Evolutionary conservation across 2,113 vertebrate species (phyloP).

Genomic region (Donacobius atricapilla): DNA sequence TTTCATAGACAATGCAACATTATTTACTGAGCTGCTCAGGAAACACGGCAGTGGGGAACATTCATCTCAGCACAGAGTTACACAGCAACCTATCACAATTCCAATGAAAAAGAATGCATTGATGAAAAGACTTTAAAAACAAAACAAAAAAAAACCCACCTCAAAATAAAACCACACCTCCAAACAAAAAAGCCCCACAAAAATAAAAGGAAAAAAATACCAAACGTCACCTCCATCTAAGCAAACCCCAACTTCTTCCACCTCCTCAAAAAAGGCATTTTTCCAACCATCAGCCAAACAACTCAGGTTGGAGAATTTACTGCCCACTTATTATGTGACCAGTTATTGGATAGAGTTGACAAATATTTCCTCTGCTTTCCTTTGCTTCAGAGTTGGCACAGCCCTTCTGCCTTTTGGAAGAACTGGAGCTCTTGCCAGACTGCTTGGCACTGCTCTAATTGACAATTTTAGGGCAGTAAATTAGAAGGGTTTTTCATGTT

Average conservation of each 20-base stretch:
- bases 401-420: conserved; percentile 48
- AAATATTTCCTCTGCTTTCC: conserved; percentile 39
- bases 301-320: conserved; percentile 17
- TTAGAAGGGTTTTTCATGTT: conserved; percentile 62
- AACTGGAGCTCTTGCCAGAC: conserved; percentile 43
- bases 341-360: conserved; percentile 27
- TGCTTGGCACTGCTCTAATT: conserved; percentile 60
- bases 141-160: neutral
- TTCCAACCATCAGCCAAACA: neutral
- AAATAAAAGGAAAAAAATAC: neutral
- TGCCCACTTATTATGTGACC: conserved; percentile 17
- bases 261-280: neutral
- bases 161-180: neutral
- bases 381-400: conserved; percentile 27
- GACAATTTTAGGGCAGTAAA: conserved; percentile 60
- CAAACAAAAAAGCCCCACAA: neutral
- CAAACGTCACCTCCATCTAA: no score
- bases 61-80: neutral
- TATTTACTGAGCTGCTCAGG: neutral
- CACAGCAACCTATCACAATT: neutral
- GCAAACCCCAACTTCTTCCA: neutral
- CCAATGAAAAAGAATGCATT: neutral
- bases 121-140: neutral
- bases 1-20: neutral
- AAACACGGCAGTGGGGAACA: neutral